Conservation (phyloP, 2,113 vertebrate species). For the Pteronura brasiliensis region DNA sequence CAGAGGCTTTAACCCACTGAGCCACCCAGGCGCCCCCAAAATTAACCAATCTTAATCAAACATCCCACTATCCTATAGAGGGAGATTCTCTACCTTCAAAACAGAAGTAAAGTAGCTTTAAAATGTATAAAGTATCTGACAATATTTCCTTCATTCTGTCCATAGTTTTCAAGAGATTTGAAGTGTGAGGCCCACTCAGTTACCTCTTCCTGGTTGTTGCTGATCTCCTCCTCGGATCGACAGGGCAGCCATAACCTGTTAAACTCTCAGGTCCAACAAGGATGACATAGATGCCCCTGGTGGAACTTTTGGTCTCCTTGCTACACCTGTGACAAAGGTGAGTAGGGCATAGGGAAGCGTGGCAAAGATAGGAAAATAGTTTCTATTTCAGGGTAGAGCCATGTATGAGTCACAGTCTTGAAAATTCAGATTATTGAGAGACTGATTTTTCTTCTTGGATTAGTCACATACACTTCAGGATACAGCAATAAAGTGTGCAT, state of each 20-base stretch:
- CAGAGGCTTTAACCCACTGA: too few relatives aligned
- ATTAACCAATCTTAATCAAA: neutral
- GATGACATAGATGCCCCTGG: neutral
- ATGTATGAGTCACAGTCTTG: slow-evolving; percentile 47
- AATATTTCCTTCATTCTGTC: neutral
- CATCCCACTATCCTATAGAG: neutral
- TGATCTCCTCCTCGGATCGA: neutral
- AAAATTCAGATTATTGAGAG: slow-evolving; percentile 49
- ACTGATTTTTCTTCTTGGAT: slow-evolving; percentile 27
- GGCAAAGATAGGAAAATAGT: neutral
- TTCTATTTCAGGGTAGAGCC: slow-evolving; percentile 30
- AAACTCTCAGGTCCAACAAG: neutral
- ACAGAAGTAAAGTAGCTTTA: neutral
- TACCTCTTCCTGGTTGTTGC: neutral
- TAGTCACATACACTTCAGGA: slow-evolving; percentile 51
- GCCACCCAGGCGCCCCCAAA: neutral
- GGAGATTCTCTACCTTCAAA: neutral
- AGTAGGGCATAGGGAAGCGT: neutral
- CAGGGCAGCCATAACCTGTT: neutral
- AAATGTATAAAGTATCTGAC: neutral
- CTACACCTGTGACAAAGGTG: neutral
- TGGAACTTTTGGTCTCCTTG: neutral
- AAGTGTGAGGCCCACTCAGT: neutral
- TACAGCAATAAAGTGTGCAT: slow-evolving; percentile 19
- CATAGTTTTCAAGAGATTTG: neutral